Conservation (phyloP, 1,140 invertebrate genomes). For the Lepidostoma basale region DNA sequence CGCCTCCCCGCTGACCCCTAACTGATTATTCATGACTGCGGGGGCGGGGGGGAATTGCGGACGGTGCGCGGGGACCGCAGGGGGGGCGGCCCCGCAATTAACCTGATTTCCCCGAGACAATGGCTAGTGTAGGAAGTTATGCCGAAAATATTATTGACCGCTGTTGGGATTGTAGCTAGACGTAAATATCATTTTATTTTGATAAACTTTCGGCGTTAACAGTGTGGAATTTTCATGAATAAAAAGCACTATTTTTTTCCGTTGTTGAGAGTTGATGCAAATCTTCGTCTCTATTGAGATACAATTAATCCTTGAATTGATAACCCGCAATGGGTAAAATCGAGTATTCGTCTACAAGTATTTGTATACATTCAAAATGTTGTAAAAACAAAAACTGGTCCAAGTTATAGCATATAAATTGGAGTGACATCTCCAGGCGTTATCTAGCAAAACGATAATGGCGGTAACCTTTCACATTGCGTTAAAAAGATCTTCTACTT, state of each 20-base stretch:
- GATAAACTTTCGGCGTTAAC: neutral
- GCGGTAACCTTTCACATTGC: too few species aligned
- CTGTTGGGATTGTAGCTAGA: neutral
- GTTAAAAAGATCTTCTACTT: too few species aligned
- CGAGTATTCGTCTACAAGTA: too few species aligned
- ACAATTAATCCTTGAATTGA: too few species aligned
- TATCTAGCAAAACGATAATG: too few species aligned
- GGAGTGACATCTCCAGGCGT: too few species aligned
- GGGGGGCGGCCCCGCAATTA: neutral
- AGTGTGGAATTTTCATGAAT: too few species aligned
- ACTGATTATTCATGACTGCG: conserved; percentile 3
- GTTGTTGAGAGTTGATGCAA: neutral
- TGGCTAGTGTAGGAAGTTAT: neutral
- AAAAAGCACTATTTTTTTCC: neutral
- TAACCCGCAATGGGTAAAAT: too few species aligned
- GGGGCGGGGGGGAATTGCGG: neutral
- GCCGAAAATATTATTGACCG: conserved; percentile 12
- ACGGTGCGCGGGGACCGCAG: neutral
- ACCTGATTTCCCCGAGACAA: conserved; percentile 15
- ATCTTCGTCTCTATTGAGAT: too few species aligned
- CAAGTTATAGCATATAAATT: too few species aligned
- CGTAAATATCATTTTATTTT: neutral
- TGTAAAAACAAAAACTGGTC: too few species aligned
- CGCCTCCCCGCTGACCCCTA: neutral
- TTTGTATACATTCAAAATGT: too few species aligned